Conservation (phyloP, 35 echinoderm and acorn worm genomes). For the Nesometra sesokonis region DNA sequence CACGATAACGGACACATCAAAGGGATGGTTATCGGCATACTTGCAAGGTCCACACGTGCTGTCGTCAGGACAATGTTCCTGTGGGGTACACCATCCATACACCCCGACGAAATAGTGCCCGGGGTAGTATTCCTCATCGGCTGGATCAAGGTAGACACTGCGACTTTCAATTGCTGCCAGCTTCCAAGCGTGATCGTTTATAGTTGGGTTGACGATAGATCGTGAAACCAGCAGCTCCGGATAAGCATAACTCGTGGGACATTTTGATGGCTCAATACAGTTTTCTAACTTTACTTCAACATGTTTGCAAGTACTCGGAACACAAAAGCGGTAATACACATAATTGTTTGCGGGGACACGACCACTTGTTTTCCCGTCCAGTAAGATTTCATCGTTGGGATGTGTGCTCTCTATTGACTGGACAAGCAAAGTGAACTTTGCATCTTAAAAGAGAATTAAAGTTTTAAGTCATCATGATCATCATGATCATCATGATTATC, state of each 20-base stretch:
- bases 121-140: constrained; percentile 52
- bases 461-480: no score
- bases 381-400: constrained; percentile 28
- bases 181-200: constrained; percentile 89
- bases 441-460: constrained; percentile 42
- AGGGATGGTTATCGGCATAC: constrained; percentile 38
- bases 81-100: constrained; percentile 90
- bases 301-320: constrained; percentile 34
- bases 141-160: constrained; percentile 38
- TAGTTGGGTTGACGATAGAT: constrained; percentile 57
- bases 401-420: constrained; percentile 35
- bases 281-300: constrained; percentile 54
- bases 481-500: no score
- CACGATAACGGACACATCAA: constrained; percentile 21
- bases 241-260: constrained; percentile 64
- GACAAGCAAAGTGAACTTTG: constrained; percentile 39
- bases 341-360: constrained; percentile 22
- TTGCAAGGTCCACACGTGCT: constrained; percentile 69
- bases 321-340: constrained; percentile 77
- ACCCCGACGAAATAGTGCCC: constrained; percentile 82
- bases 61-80: constrained; percentile 36
- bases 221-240: constrained; percentile 78
- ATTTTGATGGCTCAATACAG: constrained; percentile 48
- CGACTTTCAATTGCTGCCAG: constrained; percentile 49
- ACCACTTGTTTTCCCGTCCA: constrained; percentile 1